These are phyloP conservation scores for Prionailurus bengalensis DNA, from an alignment of 2,113 vertebrate genomes.

Conservation along the genomic window DNA sequence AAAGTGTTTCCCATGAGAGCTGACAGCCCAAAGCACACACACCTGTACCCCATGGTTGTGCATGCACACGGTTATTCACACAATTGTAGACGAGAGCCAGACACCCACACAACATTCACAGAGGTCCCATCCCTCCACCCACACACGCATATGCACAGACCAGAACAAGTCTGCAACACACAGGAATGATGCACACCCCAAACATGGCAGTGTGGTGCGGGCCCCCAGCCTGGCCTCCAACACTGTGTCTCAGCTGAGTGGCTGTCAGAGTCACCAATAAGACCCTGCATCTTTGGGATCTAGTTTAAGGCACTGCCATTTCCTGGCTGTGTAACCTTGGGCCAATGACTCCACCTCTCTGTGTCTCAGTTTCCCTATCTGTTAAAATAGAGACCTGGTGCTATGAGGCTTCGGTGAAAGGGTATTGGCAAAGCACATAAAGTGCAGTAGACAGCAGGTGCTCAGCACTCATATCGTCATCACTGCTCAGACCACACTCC, in stretches of 20 bases:
- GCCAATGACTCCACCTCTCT: background rate
- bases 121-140: background rate
- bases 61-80: fast-evolving
- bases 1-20: fast-evolving
- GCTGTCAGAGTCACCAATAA: background rate
- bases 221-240: background rate
- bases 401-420: background rate
- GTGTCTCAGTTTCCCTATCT: background rate
- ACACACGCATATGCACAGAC: background rate
- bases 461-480: background rate
- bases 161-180: background rate
- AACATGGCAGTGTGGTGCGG: fast-evolving
- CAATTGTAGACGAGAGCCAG: background rate
- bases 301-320: background rate
- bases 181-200: background rate
- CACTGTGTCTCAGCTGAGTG: fast-evolving
- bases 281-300: background rate
- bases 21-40: fast-evolving
- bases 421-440: background rate
- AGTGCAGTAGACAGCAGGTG: background rate
- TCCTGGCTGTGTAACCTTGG: background rate
- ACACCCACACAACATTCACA: background rate
- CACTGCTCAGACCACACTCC: background rate
- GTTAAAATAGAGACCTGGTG: background rate
- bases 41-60: fast-evolving